Conservation (phyloP, 2,797 vertebrate genomes). For the Chromis chromis region DNA sequence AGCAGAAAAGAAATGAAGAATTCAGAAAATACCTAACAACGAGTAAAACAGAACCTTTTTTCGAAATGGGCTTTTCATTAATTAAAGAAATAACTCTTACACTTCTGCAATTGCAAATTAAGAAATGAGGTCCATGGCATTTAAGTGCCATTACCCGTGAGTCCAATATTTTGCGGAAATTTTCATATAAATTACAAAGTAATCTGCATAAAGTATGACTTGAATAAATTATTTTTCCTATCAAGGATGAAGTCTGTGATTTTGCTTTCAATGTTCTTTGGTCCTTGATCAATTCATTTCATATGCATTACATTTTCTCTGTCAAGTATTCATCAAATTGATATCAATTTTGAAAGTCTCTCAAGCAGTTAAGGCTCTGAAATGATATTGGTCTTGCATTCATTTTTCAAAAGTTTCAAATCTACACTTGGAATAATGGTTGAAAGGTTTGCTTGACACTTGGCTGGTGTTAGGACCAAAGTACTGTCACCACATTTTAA, state of each 20-base stretch:
- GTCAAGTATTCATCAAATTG: constrained; percentile 74
- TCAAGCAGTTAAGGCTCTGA: constrained; percentile 45
- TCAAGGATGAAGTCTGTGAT: constrained; percentile 52
- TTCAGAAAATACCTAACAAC: constrained; percentile 30
- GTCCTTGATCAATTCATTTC: constrained; percentile 69
- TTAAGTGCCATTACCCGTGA: constrained; percentile 44
- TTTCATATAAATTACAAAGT: constrained; percentile 67
- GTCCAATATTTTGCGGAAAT: constrained; percentile 48
- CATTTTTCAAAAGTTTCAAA: constrained; percentile 40
- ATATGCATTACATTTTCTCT: constrained; percentile 77
- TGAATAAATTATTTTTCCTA: constrained; percentile 58
- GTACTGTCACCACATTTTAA: constrained; percentile 5
- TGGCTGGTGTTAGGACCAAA: not conserved
- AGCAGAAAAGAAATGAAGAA: constrained; percentile 19
- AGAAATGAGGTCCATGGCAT: constrained; percentile 22
- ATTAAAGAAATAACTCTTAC: constrained; percentile 44
- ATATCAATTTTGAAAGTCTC: constrained; percentile 54
- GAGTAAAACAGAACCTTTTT: constrained; percentile 20
- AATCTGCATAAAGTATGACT: constrained; percentile 64
- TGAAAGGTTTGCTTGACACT: constrained; percentile 11
- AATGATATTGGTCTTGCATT: constrained; percentile 37
- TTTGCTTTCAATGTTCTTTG: constrained; percentile 56
- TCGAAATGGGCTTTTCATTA: constrained; percentile 40
- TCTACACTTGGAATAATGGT: constrained; percentile 7
- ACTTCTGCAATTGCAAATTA: constrained; percentile 44